Conservation (phyloP, 2,888 invertebrate genomes). For the Chalcis sispes region DNA sequence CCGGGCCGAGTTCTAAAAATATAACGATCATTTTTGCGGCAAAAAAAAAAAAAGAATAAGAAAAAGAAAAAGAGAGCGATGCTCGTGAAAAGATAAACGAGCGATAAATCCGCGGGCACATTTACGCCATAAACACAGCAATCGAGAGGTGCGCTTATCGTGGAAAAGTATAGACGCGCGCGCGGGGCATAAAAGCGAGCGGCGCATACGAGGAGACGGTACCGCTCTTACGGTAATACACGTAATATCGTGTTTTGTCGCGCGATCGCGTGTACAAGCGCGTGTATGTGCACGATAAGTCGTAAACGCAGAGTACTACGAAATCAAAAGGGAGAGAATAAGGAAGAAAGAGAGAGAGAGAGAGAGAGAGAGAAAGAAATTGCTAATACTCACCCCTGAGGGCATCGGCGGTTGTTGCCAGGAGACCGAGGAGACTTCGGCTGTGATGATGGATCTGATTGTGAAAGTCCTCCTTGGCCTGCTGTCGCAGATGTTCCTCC, state of each 20-base stretch:
- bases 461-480: constrained; percentile 82
- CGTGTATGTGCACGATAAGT: neutral
- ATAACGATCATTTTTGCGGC: too few relatives aligned
- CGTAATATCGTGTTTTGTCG: constrained; percentile 28
- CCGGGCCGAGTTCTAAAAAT: too few relatives aligned
- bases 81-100: too few relatives aligned
- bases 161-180: too few relatives aligned
- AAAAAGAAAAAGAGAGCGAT: too few relatives aligned
- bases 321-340: neutral
- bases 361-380: neutral
- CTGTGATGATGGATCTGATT: constrained; percentile 84
- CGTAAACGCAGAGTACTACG: neutral
- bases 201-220: too few relatives aligned
- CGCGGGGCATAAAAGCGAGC: too few relatives aligned
- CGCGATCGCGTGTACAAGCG: neutral
- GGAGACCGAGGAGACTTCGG: constrained; percentile 84
- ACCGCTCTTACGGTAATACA: too few relatives aligned
- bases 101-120: too few relatives aligned
- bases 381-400: constrained; percentile 83
- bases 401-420: constrained; percentile 84
- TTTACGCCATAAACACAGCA: too few relatives aligned
- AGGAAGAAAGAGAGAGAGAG: neutral
- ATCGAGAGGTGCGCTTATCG: too few relatives aligned
- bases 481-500: constrained; percentile 80
- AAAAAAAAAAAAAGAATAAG: too few relatives aligned